phyloP scores from a whole-genome alignment of 1,140 invertebrate genomes.

The Venturia canescens region DNA sequence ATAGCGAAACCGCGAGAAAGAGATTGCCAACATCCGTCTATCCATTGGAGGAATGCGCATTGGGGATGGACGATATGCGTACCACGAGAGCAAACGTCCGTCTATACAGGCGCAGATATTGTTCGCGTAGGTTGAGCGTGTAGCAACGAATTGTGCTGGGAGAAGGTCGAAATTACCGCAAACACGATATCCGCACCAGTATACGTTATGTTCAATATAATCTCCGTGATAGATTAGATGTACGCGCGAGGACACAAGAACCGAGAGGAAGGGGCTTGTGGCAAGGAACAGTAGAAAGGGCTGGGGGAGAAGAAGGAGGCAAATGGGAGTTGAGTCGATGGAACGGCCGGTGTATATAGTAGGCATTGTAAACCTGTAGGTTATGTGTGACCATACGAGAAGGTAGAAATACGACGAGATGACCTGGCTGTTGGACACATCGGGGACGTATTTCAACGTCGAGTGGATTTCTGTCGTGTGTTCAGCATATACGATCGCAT shows the following conservation, averaged over 20 bases:
- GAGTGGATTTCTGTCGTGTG: slow-evolving; percentile 35
- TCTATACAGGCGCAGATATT: neutral
- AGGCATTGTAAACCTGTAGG: slow-evolving; percentile 13
- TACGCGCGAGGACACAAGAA: neutral
- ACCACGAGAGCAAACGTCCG: neutral
- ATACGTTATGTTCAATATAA: slow-evolving; percentile 41
- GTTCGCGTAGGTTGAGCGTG: neutral
- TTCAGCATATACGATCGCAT: slow-evolving; percentile 24
- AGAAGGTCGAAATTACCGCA: slow-evolving; percentile 28
- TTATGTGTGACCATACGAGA: slow-evolving; percentile 8
- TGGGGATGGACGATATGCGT: neutral
- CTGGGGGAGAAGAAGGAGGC: neutral
- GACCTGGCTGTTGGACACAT: slow-evolving; percentile 40
- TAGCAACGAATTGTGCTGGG: slow-evolving; percentile 24
- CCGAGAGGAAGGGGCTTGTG: neutral
- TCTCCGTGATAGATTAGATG: slow-evolving; percentile 41
- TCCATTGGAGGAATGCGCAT: slow-evolving; percentile 5
- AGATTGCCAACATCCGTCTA: neutral
- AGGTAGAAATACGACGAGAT: slow-evolving; percentile 10
- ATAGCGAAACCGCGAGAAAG: neutral
- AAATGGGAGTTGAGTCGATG: neutral
- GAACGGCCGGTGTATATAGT: neutral
- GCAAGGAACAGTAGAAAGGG: neutral
- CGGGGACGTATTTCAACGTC: slow-evolving; percentile 44
- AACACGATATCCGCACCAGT: slow-evolving; percentile 28